Evolutionary conservation across 2,888 invertebrate species (phyloP).

Genomic region (Lottia scabra): DNA sequence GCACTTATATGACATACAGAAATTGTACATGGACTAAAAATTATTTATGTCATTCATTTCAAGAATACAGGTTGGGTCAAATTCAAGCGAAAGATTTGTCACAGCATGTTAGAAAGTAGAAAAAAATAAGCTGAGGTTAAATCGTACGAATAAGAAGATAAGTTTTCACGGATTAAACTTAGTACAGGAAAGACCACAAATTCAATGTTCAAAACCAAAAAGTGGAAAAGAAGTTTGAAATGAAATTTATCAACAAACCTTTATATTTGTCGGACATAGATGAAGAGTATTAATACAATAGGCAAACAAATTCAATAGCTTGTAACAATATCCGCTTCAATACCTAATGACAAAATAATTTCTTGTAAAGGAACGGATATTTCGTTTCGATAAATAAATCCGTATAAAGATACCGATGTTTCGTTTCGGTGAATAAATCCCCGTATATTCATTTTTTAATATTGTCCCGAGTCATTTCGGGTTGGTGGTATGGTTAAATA

Average conservation of each 20-base stretch:
- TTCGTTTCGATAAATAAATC: constrained; percentile 4
- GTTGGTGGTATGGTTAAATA: too few relatives aligned
- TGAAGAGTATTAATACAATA: not conserved
- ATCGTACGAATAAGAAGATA: too few relatives aligned
- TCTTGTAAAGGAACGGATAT: not conserved
- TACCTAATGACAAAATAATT: not conserved
- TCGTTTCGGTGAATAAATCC: constrained; percentile 3
- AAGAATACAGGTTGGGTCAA: too few relatives aligned
- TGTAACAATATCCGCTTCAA: not conserved
- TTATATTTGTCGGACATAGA: constrained; percentile 5
- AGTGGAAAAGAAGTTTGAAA: constrained; percentile 1
- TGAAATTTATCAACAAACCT: constrained; percentile 2
- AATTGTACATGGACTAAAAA: too few relatives aligned
- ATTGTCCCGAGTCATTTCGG: not conserved
- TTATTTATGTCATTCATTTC: too few relatives aligned
- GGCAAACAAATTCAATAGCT: not conserved
- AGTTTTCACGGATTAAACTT: too few relatives aligned
- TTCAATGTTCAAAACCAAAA: not conserved
- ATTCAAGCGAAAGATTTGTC: too few relatives aligned
- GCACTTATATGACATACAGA: too few relatives aligned
- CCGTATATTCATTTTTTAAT: not conserved
- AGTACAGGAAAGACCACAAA: too few relatives aligned
- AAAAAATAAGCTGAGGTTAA: too few relatives aligned
- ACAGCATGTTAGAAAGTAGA: too few relatives aligned
- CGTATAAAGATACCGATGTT: constrained; percentile 1